phyloP scores from a whole-genome alignment of 2,113 vertebrate species.

The Camelus bactrianus region DNA sequence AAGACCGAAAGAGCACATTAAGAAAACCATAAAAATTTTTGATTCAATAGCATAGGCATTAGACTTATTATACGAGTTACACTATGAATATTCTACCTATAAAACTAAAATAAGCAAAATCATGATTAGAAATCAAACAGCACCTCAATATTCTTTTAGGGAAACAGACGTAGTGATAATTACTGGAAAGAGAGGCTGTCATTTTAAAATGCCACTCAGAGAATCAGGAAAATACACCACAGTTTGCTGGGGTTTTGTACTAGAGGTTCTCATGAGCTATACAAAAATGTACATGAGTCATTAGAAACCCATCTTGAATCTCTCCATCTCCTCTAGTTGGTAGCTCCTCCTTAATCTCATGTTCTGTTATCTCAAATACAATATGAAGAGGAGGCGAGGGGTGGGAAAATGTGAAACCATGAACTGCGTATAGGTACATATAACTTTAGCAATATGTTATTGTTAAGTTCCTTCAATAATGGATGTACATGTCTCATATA shows the following conservation, averaged over 20 bases:
- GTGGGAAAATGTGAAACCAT: neutral
- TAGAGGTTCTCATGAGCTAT: neutral
- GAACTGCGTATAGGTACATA: neutral
- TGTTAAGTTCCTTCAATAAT: neutral
- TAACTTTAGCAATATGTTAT: neutral
- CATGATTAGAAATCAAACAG: conserved; percentile 56
- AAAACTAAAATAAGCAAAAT: conserved; percentile 48
- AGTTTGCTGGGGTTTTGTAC: neutral
- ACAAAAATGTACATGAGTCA: neutral
- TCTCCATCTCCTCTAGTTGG: neutral
- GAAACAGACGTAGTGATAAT: conserved; percentile 45
- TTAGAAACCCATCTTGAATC: neutral
- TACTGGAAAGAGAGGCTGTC: neutral
- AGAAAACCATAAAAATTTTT: neutral
- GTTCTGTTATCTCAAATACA: neutral
- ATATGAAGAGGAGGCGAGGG: neutral
- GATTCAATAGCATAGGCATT: conserved; percentile 8
- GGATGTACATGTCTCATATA: neutral
- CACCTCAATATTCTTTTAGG: conserved; percentile 34
- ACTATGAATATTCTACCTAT: neutral
- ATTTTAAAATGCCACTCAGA: conserved; percentile 50
- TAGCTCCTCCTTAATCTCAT: too few species aligned
- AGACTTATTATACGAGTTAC: neutral
- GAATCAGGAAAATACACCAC: conserved; percentile 19
- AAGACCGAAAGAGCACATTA: conserved; percentile 6